These are phyloP conservation scores for Ryuthela nishihirai DNA, from an alignment of 2,888 invertebrate genomes.

Conservation along the genomic window DNA sequence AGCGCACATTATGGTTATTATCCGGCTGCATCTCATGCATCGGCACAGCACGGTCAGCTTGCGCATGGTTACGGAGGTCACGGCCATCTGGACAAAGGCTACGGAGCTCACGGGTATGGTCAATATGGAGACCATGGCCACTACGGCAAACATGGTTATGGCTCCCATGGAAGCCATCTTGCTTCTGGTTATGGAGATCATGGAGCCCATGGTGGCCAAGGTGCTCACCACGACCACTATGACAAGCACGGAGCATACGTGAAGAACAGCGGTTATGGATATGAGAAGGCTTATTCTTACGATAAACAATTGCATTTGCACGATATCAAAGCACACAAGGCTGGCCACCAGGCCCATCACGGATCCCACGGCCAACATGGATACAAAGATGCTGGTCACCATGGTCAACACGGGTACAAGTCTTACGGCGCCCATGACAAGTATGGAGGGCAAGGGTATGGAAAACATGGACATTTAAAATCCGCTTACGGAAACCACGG, in stretches of 20 bases:
- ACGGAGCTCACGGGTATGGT: constrained; percentile 19
- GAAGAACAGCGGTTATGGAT: constrained; percentile 28
- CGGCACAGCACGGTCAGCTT: not conserved
- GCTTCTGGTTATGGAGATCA: constrained; percentile 24
- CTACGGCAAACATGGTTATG: constrained; percentile 17
- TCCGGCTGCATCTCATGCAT: not conserved
- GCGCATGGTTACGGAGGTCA: constrained; percentile 11
- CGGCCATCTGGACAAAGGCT: constrained; percentile 13
- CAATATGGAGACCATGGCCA: constrained; percentile 26
- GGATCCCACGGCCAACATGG: constrained; percentile 20
- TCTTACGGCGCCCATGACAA: constrained; percentile 20
- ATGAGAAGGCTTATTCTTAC: constrained; percentile 31
- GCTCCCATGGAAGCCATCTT: constrained; percentile 27
- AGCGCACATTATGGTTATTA: not conserved
- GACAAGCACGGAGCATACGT: constrained; percentile 28
- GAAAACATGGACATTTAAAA: constrained; percentile 22
- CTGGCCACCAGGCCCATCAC: constrained; percentile 27
- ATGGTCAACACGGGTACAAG: constrained; percentile 26
- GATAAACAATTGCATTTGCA: constrained; percentile 34
- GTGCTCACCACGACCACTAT: constrained; percentile 23
- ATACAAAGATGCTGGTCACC: constrained; percentile 33
- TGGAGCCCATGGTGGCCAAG: constrained; percentile 27
- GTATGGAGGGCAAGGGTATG: constrained; percentile 22
- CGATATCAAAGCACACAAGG: constrained; percentile 30
- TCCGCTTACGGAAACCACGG: constrained; percentile 26